Conservation (phyloP, 2,797 vertebrate genomes). For the Zenarchopterus dispar region DNA sequence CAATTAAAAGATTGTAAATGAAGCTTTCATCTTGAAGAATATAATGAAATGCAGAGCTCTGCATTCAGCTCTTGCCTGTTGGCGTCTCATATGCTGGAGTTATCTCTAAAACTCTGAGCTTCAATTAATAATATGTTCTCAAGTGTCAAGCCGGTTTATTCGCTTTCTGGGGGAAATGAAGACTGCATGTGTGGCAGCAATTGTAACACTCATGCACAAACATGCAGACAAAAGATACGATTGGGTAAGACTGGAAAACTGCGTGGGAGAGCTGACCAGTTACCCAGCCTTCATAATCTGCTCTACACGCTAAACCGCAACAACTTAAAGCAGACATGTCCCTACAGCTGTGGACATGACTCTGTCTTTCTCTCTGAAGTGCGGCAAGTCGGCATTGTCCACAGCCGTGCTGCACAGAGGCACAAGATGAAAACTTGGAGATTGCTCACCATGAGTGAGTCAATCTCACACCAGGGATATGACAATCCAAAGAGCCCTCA, state of each 20-base stretch:
- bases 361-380: constrained; percentile 57
- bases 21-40: constrained; percentile 58
- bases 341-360: constrained; percentile 71
- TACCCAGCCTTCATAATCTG: constrained; percentile 65
- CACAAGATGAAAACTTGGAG: constrained; percentile 46
- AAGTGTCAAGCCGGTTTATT: constrained; percentile 57
- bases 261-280: constrained; percentile 62
- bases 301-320: constrained; percentile 68
- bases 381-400: constrained; percentile 58
- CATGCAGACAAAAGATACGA: constrained; percentile 37
- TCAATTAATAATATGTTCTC: constrained; percentile 60
- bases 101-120: constrained; percentile 37
- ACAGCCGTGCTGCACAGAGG: constrained; percentile 20
- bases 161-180: constrained; percentile 33
- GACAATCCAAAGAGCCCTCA: constrained; percentile 65
- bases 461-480: constrained; percentile 73
- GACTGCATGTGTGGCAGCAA: constrained; percentile 23
- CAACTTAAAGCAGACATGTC: constrained; percentile 75
- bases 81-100: no score
- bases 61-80: constrained; percentile 44
- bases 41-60: constrained; percentile 34
- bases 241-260: constrained; percentile 39
- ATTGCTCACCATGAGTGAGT: constrained; percentile 58
- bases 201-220: constrained; percentile 23
- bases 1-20: constrained; percentile 52